A percentile compares a stretch with the other conserved stretches of the same genome.
phyloP scores from a whole-genome alignment of 2,797 vertebrate species.

The Labroides dimidiatus region DNA sequence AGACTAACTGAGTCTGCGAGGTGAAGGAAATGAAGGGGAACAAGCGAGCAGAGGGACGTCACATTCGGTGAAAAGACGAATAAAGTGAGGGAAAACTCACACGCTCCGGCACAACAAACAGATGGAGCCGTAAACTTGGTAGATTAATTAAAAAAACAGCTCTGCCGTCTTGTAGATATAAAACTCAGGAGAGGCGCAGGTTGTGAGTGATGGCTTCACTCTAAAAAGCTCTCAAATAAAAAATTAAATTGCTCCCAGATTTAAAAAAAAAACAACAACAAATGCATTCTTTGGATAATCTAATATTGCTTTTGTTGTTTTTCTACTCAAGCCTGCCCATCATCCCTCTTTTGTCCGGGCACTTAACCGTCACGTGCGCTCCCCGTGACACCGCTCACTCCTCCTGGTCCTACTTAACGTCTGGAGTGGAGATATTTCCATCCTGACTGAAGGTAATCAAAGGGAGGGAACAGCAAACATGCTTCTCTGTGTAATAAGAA shows the following conservation, averaged over 20 bases:
- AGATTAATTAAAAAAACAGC: conserved; percentile 64
- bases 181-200: conserved; percentile 19
- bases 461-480: conserved; percentile 51
- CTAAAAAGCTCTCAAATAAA: conserved; percentile 39
- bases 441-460: conserved; percentile 63
- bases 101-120: conserved; percentile 47
- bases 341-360: conserved; percentile 42
- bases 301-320: conserved; percentile 24
- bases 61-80: conserved; percentile 52
- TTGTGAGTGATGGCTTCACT: conserved; percentile 37
- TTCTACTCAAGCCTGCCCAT: conserved; percentile 21
- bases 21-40: conserved; percentile 56
- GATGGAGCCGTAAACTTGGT: conserved; percentile 54
- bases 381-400: conserved; percentile 21
- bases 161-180: conserved; percentile 26
- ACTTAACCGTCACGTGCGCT: conserved; percentile 54
- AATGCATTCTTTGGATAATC: conserved; percentile 21
- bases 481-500: conserved; percentile 47
- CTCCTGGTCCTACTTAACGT: conserved; percentile 55
- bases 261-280: conserved; percentile 2
- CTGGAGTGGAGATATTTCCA: conserved; percentile 66
- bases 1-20: neutral
- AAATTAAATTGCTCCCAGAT: conserved; percentile 24
- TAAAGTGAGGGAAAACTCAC: conserved; percentile 43
- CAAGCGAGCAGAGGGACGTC: conserved; percentile 59